Evolutionary conservation across 2,113 vertebrate genomes (phyloP).

Genomic region (Psettodes erumei): DNA sequence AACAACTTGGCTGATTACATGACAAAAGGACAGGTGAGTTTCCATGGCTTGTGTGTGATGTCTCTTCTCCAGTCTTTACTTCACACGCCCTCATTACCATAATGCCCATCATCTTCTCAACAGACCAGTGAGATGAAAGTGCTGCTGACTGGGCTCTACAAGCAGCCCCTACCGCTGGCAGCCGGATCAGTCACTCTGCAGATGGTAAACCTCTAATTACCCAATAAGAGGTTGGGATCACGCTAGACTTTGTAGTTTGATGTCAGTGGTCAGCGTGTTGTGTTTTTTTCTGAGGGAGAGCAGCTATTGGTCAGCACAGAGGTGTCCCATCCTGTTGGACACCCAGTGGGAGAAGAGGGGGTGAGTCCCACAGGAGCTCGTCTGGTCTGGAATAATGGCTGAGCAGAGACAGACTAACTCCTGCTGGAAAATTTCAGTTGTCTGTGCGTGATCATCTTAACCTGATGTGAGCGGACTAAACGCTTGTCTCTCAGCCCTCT

Average conservation of each 20-base stretch:
- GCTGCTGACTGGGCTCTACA: constrained; percentile 81
- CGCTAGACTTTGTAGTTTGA: constrained; percentile 17
- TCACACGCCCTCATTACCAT: not conserved
- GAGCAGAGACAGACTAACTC: constrained; percentile 56
- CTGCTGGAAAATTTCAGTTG: constrained; percentile 40
- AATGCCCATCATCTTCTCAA: not conserved
- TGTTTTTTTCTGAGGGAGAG: constrained; percentile 80
- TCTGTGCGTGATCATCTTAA: constrained; percentile 37
- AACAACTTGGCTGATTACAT: constrained; percentile 89
- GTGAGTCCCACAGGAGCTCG: constrained; percentile 74
- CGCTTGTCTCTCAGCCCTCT: constrained; percentile 18
- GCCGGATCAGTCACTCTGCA: constrained; percentile 79
- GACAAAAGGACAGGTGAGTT: constrained; percentile 86
- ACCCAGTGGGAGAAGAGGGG: constrained; percentile 66
- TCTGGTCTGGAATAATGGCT: constrained; percentile 30
- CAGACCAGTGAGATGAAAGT: constrained; percentile 84
- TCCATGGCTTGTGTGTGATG: not conserved
- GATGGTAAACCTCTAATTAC: constrained; percentile 80
- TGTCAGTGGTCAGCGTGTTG: constrained; percentile 55
- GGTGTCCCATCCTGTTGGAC: constrained; percentile 59
- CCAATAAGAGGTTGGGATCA: not conserved
- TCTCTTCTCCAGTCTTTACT: not conserved
- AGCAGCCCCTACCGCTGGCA: constrained; percentile 77
- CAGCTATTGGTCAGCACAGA: constrained; percentile 74
- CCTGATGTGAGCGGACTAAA: constrained; percentile 52